phyloP scores from a whole-genome alignment of 2,113 vertebrate genomes.

The Montifringilla adamsi region DNA sequence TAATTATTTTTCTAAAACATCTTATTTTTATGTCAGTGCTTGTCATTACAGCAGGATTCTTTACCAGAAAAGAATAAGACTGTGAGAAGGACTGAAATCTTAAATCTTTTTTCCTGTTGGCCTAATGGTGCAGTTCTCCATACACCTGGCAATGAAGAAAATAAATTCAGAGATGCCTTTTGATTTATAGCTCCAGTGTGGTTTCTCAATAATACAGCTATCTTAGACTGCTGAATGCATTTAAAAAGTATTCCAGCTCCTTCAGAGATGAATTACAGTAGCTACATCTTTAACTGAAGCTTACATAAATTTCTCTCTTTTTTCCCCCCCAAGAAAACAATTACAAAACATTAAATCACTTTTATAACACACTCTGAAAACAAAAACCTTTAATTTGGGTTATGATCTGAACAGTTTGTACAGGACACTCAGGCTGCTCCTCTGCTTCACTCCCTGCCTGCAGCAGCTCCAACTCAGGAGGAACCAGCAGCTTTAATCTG shows the following conservation, averaged over 20 bases:
- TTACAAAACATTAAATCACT: conserved; percentile 60
- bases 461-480: not conserved
- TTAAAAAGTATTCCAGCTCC: not conserved
- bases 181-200: conserved; percentile 47
- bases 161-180: conserved; percentile 6
- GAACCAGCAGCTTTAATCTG: not conserved
- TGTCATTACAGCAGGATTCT: not conserved
- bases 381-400: conserved; percentile 39
- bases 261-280: conserved; percentile 37
- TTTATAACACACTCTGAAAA: conserved; percentile 5
- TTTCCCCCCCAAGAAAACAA: conserved; percentile 45
- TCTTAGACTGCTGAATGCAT: not conserved
- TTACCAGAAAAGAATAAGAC: not conserved
- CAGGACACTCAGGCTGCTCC: not conserved
- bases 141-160: conserved; percentile 12
- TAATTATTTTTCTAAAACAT: conserved; percentile 8
- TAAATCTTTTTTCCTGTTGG: not conserved
- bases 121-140: conserved; percentile 15
- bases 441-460: not conserved
- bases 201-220: conserved; percentile 42
- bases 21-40: not conserved
- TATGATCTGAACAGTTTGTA: not conserved
- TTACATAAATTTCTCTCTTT: conserved; percentile 33
- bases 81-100: not conserved
- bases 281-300: conserved; percentile 32